These are phyloP conservation scores for Andrena fulva DNA, from an alignment of 2,888 invertebrate genomes.

Conservation along the genomic window DNA sequence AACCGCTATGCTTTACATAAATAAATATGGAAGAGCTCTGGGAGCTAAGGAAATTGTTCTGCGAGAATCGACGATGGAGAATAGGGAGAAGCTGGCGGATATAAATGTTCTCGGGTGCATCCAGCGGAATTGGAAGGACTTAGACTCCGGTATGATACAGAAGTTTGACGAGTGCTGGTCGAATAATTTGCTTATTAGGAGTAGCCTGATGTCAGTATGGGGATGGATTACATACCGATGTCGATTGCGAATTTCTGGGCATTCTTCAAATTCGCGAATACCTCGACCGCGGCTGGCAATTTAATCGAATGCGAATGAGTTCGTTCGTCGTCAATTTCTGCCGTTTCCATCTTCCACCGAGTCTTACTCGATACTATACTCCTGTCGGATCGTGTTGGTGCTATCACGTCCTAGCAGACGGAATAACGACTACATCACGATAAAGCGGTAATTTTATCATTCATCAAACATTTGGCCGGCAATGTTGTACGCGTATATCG, in stretches of 20 bases:
- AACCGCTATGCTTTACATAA: not conserved
- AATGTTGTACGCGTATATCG: not conserved
- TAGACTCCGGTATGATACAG: not conserved
- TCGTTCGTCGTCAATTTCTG: constrained; percentile 76
- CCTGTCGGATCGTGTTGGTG: not conserved
- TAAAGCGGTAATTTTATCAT: constrained; percentile 60
- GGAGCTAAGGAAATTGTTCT: not conserved
- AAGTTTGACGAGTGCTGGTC: not conserved
- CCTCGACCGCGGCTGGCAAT: constrained; percentile 86
- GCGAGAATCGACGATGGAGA: too few species aligned
- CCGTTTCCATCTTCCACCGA: constrained; percentile 73
- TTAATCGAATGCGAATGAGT: constrained; percentile 85
- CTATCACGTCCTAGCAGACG: constrained; percentile 17
- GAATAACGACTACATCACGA: constrained; percentile 53
- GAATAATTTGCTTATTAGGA: not conserved
- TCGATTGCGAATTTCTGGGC: constrained; percentile 89
- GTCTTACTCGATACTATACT: not conserved
- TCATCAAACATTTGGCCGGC: constrained; percentile 54
- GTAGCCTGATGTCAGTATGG: not conserved
- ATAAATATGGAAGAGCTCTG: not conserved
- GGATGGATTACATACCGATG: constrained; percentile 86
- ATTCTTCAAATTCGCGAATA: constrained; percentile 88
- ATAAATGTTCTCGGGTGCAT: not conserved
- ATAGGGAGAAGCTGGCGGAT: not conserved
- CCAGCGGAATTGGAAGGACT: not conserved